These are phyloP conservation scores for Amphiura filiformis DNA, from an alignment of 35 echinoderm and acorn worm species.

Conservation along the genomic window DNA sequence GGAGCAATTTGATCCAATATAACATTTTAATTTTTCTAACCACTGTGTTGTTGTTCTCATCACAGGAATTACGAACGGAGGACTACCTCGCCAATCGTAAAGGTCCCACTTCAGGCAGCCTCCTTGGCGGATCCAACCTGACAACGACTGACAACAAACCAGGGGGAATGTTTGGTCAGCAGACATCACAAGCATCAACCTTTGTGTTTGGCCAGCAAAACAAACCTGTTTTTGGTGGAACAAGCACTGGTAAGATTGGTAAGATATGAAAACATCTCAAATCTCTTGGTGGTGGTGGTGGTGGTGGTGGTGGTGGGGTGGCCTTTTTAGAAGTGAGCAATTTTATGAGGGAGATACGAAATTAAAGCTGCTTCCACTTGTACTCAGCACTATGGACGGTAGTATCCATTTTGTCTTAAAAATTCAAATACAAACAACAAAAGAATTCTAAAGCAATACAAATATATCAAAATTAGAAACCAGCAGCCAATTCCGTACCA, in stretches of 20 bases:
- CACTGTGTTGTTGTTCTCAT: not conserved
- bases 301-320: no score
- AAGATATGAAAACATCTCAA: not conserved
- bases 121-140: constrained; percentile 61
- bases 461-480: no score
- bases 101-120: constrained; percentile 36
- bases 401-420: no score
- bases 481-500: no score
- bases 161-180: constrained; percentile 68
- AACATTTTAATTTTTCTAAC: no score
- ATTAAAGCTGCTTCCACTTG: no score
- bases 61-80: constrained; percentile 77
- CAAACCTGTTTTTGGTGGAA: constrained; percentile 80
- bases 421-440: no score
- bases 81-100: constrained; percentile 79
- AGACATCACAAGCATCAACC: constrained; percentile 18
- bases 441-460: no score
- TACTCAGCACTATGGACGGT: no score
- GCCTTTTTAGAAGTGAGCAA: no score
- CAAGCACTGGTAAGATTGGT: constrained; percentile 19
- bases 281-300: not conserved
- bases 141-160: constrained; percentile 52
- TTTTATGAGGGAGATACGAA: no score
- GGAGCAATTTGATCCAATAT: no score
- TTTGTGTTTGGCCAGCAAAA: constrained; percentile 41